Base-by-base conservation (phyloP, 1,140 invertebrate species). In the Drosophila fuyamai region DNA sequence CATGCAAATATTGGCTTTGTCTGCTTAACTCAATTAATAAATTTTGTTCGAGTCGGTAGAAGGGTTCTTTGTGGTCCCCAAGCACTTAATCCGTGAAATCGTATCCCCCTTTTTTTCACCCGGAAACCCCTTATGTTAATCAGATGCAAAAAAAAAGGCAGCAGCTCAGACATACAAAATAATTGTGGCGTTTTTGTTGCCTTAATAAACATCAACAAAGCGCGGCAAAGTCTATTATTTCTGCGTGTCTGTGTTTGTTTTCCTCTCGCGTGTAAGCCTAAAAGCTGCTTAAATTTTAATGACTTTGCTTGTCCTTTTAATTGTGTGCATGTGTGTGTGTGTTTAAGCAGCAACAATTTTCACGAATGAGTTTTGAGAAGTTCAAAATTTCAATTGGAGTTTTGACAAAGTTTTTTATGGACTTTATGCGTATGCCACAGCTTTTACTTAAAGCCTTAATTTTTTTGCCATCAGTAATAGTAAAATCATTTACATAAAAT, bases 221-320 rank as follows among this genome's bases (percentile, higher is more conserved):
- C 46, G 72, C 43, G 40, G n/a, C 41, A 58, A 56, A 51, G 59
- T 73, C 48, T 73, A 73, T 73, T 73, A 72, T 53, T 72, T 35
- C 35, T 32, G 43, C n/a, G 47, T 62, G 41, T 44, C 38, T 54
- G 57, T 60, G 68, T 78, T 54, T 70, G 61, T 56, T 55, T 67
- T 72, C 58, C 62, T 81, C 47, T 61, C 41, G 56, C 76, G 67
- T 78, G 76, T 88, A 88, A 88, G 84, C 84, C 80, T 78, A 88
- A 88, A 89, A 88, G 84, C 84, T 83, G 84, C 84, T 88, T 88
- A 89, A 72, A 89, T 89, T 88, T 89, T 88, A 88, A 83, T 88
- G 84, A 80, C 77, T 84, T 79, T 88, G 80, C 84, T 80, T 88
- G 84, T 89, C 68, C 83, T 89, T 83, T 88, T 89, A 89, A 88